Evolutionary conservation across 1,140 invertebrate genomes (phyloP), one percentile per base, ranked within the genome.

Genomic region (Lasioglossum albipes): DNA sequence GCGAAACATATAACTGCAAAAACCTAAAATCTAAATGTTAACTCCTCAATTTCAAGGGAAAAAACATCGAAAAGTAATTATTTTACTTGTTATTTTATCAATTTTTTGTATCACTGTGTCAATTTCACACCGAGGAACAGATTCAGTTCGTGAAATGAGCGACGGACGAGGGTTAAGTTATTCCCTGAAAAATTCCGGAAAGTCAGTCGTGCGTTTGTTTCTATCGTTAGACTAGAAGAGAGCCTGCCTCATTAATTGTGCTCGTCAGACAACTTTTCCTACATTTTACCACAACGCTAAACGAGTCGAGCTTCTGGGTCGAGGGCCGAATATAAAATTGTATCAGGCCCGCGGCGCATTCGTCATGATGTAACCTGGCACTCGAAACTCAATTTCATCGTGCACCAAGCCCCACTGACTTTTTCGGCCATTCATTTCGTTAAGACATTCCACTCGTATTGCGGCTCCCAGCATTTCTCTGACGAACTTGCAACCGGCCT

Each of bases 311-410:
- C 36, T 57, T 67, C 45, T 75, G 12, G 64, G 64, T 75, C 73
- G 45, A 75, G 73, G 42, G 10, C 57, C 68, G 64, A 27, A 22
- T 68, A 57, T 57, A 57, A 57, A 57, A 52, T 57, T 68, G 74
- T 68, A 76, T 76, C 74, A 42, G 22, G n/a, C 13, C 3, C 31
- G 64, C 54, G 41, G 22, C 22, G 62, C 9, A n/a, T 7, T 7
- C 65, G 45, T 16, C 45, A 22, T 13, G 59, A 75, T 75, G 73
- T 76, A 68, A 68, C 45, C 62, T 20, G 10, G 12, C 36, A 31
- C 18, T 75, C n/a, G n/a, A 75, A 75, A 75, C 62, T 75, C 64
- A 75, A 75, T 75, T 67, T 67, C 67, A 42, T 75, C 64, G 49
- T 27, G 74, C 64, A 27, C 36, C 31, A 75, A 75, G 49, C 45